A percentile compares a stretch with the other conserved stretches of the same genome.
Evolutionary conservation across 1,140 invertebrate species (phyloP).

Genomic region (Drosophila nikananu): DNA sequence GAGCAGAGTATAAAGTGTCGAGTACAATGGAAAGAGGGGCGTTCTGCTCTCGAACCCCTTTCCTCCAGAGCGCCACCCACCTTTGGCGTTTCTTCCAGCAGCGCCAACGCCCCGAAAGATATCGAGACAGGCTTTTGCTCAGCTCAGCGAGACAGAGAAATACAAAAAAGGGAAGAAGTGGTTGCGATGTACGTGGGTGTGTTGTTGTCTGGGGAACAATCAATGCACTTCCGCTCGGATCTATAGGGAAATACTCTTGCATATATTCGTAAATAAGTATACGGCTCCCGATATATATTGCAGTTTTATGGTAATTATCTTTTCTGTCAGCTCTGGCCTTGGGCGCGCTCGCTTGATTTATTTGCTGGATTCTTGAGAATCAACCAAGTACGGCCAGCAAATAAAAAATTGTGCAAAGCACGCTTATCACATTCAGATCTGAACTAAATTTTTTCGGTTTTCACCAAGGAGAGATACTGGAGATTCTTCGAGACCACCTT

Average conservation of each 20-base stretch:
- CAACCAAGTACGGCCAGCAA: slow-evolving; percentile 38
- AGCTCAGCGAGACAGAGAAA: slow-evolving; percentile 18
- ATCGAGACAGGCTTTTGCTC: slow-evolving; percentile 35
- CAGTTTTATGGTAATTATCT: slow-evolving; percentile 63
- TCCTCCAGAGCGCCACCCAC: slow-evolving; percentile 13
- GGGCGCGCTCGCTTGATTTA: slow-evolving; percentile 54
- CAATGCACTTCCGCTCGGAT: slow-evolving; percentile 72
- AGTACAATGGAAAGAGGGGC: slow-evolving; percentile 32
- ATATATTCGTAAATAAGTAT: slow-evolving; percentile 3
- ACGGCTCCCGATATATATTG: slow-evolving; percentile 27
- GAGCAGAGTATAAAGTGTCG: slow-evolving; percentile 23
- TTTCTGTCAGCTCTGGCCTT: slow-evolving; percentile 57
- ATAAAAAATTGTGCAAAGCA: slow-evolving; percentile 17
- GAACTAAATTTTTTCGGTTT: background rate
- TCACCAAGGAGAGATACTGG: background rate
- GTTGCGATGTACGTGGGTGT: slow-evolving; percentile 52
- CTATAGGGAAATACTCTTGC: slow-evolving; percentile 25
- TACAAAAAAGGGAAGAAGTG: slow-evolving; percentile 8
- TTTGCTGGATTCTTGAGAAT: slow-evolving; percentile 35
- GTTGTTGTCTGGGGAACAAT: slow-evolving; percentile 62
- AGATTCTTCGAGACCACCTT: slow-evolving; percentile 3
- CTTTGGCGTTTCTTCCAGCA: slow-evolving; percentile 32
- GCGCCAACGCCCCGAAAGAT: slow-evolving; percentile 55
- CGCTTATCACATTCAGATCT: background rate
- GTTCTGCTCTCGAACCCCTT: slow-evolving; percentile 9